These are phyloP conservation scores for Conistra vaccinii DNA, from an alignment of 2,888 invertebrate genomes.

Conservation along the genomic window DNA sequence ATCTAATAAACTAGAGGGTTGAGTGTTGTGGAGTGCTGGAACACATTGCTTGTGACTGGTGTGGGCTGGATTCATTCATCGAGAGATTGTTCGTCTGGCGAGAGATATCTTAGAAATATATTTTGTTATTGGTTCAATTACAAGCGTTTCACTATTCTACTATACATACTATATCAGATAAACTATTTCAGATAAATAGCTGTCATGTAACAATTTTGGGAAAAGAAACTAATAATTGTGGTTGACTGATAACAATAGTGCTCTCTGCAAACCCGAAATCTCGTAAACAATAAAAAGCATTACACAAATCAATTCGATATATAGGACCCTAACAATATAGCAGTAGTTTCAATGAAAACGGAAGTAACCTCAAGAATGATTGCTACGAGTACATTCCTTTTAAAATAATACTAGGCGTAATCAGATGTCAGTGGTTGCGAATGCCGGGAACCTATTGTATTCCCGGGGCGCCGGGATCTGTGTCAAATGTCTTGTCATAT, in stretches of 20 bases:
- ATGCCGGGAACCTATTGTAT: constrained; percentile 30
- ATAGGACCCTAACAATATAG: background rate
- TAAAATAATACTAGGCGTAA: constrained; percentile 31
- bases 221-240: background rate
- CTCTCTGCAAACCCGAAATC: background rate
- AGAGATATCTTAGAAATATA: constrained; percentile 15
- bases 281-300: background rate
- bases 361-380: background rate
- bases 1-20: constrained; percentile 41
- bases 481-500: constrained; percentile 25
- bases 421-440: constrained; percentile 37
- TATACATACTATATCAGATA: constrained; percentile 2
- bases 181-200: constrained; percentile 10
- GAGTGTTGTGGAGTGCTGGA: constrained; percentile 11
- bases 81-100: constrained; percentile 7
- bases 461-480: constrained; percentile 41
- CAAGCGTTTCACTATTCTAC: too few species aligned
- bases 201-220: background rate
- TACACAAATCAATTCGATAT: background rate
- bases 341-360: background rate
- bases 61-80: constrained; percentile 21
- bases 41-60: background rate
- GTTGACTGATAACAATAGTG: background rate
- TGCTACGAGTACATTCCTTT: constrained; percentile 1
- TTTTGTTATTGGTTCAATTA: constrained; percentile 27